Evolutionary conservation across 2,113 vertebrate genomes (phyloP).

Genomic region (Pycnonotus jocosus): DNA sequence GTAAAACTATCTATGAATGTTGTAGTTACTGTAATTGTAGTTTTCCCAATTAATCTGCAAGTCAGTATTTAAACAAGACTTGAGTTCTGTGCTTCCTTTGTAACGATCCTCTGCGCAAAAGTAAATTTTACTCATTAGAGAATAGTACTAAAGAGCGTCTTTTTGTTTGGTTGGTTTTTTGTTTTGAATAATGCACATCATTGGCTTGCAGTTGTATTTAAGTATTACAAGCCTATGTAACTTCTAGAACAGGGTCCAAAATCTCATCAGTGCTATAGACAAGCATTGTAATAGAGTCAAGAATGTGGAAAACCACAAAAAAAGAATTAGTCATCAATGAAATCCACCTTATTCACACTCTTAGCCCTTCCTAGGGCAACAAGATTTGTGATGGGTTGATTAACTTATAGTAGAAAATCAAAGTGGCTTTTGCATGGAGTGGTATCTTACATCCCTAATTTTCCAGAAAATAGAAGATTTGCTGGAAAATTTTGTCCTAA

Average conservation of each 20-base stretch:
- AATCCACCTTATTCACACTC: neutral
- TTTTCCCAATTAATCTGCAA: neutral
- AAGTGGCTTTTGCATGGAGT: neutral
- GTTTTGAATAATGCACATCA: neutral
- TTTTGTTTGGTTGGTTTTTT: neutral
- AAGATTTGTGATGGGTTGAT: neutral
- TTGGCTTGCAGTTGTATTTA: neutral
- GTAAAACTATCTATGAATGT: neutral
- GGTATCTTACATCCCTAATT: neutral
- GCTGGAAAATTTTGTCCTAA: neutral
- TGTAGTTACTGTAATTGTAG: neutral
- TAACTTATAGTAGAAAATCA: neutral
- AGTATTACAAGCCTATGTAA: neutral
- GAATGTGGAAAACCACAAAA: conserved; percentile 4
- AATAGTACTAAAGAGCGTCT: neutral
- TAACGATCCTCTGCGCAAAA: neutral
- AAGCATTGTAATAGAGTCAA: neutral
- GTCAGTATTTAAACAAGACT: neutral
- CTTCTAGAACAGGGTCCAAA: neutral
- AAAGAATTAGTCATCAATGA: neutral
- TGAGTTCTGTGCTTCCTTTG: neutral
- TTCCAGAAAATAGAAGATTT: neutral
- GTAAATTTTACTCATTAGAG: neutral
- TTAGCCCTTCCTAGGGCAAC: neutral
- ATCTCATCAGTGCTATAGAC: neutral